Percentiles rank a stretch among this genome's conserved stretches.
phyloP scores from a whole-genome alignment of 2,888 invertebrate species.

The Ariolimax columbianus region DNA sequence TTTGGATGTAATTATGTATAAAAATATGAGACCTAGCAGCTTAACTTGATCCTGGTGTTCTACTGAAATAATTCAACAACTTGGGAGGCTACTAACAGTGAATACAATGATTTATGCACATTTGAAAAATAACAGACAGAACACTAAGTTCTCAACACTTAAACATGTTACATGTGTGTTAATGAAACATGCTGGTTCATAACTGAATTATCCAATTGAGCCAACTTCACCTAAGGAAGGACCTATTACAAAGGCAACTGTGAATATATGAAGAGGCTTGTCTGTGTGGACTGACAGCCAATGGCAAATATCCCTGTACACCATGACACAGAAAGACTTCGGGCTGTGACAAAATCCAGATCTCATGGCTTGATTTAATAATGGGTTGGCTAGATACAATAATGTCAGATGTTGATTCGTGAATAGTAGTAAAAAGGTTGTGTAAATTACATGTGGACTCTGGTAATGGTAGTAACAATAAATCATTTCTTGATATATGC shows the following conservation, averaged over 20 bases:
- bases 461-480: constrained; percentile 42
- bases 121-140: too few relatives aligned
- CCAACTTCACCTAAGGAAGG: constrained; percentile 4
- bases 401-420: constrained; percentile 54
- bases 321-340: constrained; percentile 61
- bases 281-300: constrained; percentile 47
- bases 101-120: neutral
- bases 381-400: constrained; percentile 58
- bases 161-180: neutral
- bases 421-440: constrained; percentile 32
- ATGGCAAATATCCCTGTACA: constrained; percentile 57
- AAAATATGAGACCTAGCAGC: too few relatives aligned
- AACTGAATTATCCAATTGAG: neutral
- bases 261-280: constrained; percentile 29
- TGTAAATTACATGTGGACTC: constrained; percentile 45
- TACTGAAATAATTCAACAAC: neutral
- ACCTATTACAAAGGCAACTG: constrained; percentile 38
- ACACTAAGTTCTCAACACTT: neutral
- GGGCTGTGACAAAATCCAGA: constrained; percentile 64
- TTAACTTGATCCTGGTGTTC: too few relatives aligned
- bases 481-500: constrained; percentile 37
- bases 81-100: neutral
- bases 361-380: constrained; percentile 60
- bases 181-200: neutral
- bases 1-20: too few relatives aligned